Conservation (phyloP, 1,140 invertebrate species). For the Drosophila pruinosa region DNA sequence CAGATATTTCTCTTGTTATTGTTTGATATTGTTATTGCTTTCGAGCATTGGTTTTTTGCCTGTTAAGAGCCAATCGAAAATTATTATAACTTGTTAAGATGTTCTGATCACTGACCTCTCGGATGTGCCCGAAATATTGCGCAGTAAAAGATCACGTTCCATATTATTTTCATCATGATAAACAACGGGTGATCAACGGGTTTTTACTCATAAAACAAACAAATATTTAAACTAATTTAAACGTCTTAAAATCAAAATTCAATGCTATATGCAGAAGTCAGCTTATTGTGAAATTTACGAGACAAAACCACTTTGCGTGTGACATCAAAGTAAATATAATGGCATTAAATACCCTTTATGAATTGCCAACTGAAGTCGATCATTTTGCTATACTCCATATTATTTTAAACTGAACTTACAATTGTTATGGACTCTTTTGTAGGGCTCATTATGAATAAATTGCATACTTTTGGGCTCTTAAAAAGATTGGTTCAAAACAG, state of each 20-base stretch:
- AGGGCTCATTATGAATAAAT: background rate
- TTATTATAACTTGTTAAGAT: conserved; percentile 24
- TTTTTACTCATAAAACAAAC: background rate
- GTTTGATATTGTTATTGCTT: conserved; percentile 4
- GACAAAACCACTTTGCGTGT: background rate
- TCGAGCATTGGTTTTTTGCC: conserved; percentile 12
- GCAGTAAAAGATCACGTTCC: conserved; percentile 30
- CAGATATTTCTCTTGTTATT: background rate
- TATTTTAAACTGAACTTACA: too few species aligned
- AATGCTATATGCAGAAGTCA: background rate
- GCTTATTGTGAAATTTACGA: background rate
- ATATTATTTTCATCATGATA: background rate
- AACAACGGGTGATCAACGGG: conserved; percentile 2
- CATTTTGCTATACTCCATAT: too few species aligned
- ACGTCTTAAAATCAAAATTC: background rate
- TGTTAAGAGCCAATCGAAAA: conserved; percentile 18
- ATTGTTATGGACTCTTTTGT: background rate
- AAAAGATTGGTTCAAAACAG: background rate
- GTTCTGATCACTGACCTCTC: conserved; percentile 53
- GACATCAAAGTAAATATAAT: background rate
- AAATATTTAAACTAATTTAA: background rate
- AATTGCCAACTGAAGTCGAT: too few species aligned
- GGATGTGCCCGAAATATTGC: conserved; percentile 27
- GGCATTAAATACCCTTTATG: background rate
- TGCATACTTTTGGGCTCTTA: background rate